A percentile compares a stretch with the other conserved stretches of the same genome.
phyloP scores from a whole-genome alignment of 1,140 invertebrate genomes.

The Drosophila melanogaster region DNA sequence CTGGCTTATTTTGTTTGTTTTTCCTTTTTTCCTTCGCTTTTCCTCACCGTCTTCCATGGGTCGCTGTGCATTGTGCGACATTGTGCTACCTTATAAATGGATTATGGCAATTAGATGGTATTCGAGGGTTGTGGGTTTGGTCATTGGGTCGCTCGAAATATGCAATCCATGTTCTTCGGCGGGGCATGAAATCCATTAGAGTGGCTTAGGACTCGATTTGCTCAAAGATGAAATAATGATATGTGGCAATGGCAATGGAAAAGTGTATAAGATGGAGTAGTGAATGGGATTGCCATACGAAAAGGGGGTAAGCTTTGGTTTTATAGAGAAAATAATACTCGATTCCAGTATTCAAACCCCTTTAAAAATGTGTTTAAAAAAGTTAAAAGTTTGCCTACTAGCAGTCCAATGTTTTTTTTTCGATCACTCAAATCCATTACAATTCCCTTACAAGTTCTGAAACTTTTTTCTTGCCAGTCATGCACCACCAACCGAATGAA shows the following conservation, averaged over 20 bases:
- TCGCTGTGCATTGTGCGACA: slow-evolving; percentile 43
- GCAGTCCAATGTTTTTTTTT: slow-evolving; percentile 2
- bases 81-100: slow-evolving; percentile 71
- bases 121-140: slow-evolving; percentile 7
- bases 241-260: not conserved
- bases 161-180: slow-evolving; percentile 26
- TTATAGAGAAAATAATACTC: too few species aligned
- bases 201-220: slow-evolving; percentile 36
- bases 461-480: slow-evolving; percentile 43
- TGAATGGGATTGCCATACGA: not conserved
- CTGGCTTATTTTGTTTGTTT: slow-evolving; percentile 66
- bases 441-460: not conserved
- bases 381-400: not conserved
- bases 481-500: slow-evolving; percentile 25
- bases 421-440: slow-evolving; percentile 15
- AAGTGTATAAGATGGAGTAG: not conserved
- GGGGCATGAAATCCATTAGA: slow-evolving; percentile 31
- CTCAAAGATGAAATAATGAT: slow-evolving; percentile 34
- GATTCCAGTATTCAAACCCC: too few species aligned
- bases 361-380: too few species aligned
- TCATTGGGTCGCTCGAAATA: slow-evolving; percentile 19
- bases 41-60: slow-evolving; percentile 14
- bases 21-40: slow-evolving; percentile 34
- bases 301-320: not conserved
- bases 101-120: slow-evolving; percentile 76